Evolutionary conservation across 2,113 vertebrate genomes (phyloP).

Genomic region (Brachionichthys hirsutus): DNA sequence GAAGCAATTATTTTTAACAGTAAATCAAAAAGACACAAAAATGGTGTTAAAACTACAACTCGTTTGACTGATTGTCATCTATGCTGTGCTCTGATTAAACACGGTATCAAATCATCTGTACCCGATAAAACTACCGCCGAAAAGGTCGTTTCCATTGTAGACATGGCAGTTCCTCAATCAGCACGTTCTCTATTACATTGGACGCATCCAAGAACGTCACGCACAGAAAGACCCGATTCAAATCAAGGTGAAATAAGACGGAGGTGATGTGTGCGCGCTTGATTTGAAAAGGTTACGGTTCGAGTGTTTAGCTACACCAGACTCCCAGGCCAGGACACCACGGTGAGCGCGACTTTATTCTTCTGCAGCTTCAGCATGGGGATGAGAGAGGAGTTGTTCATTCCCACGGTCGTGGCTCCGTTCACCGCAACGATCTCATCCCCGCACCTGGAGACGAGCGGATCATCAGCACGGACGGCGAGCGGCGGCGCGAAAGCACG

Average conservation of each 20-base stretch:
- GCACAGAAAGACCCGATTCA: not conserved
- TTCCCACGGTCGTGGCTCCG: constrained; percentile 84
- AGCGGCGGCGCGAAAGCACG: not conserved
- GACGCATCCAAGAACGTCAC: not conserved
- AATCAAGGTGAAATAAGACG: constrained; percentile 21
- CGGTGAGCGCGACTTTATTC: constrained; percentile 87
- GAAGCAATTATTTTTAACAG: constrained; percentile 8
- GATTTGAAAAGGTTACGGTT: not conserved
- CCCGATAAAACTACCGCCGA: too few relatives aligned
- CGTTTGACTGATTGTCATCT: constrained; percentile 51
- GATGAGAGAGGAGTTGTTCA: constrained; percentile 91
- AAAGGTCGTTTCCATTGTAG: constrained; percentile 2
- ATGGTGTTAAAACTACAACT: constrained; percentile 19
- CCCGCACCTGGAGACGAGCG: constrained; percentile 80
- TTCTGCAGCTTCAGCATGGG: constrained; percentile 92
- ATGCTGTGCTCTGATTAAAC: constrained; percentile 27
- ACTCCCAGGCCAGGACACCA: constrained; percentile 92
- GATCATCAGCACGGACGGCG: not conserved
- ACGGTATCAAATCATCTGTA: not conserved
- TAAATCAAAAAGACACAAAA: constrained; percentile 14
- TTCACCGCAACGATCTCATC: constrained; percentile 95
- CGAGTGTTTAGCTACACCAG: constrained; percentile 72
- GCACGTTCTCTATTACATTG: constrained; percentile 6
- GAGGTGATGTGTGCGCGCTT: constrained; percentile 16
- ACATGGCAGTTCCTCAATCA: too few relatives aligned